phyloP scores from a whole-genome alignment of 2,797 vertebrate species.

The Danio albolineatus region DNA sequence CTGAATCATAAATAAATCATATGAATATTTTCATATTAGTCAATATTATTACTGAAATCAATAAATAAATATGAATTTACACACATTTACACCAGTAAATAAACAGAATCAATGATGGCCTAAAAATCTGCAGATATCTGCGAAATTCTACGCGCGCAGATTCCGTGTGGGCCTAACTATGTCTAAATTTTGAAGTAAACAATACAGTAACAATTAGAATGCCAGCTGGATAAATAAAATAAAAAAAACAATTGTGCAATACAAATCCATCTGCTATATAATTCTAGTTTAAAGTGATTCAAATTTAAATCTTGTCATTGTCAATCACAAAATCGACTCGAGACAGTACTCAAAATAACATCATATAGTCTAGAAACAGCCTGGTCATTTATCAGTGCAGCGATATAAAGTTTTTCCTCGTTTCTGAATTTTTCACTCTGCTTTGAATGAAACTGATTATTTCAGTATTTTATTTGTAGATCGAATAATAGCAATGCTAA shows the following conservation, averaged over 20 bases:
- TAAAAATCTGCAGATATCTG: too few relatives aligned
- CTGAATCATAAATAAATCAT: too few relatives aligned
- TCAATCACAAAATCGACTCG: neutral
- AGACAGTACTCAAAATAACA: too few relatives aligned
- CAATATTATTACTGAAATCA: too few relatives aligned
- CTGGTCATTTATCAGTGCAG: neutral
- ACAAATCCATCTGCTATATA: neutral
- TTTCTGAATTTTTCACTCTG: neutral
- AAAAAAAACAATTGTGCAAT: neutral
- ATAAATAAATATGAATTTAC: too few relatives aligned
- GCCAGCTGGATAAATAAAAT: neutral
- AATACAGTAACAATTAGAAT: neutral
- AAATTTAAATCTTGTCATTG: neutral
- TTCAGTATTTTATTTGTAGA: neutral
- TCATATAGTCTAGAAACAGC: too few relatives aligned
- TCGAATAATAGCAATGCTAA: neutral
- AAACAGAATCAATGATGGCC: too few relatives aligned
- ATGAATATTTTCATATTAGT: too few relatives aligned
- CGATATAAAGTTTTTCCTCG: neutral
- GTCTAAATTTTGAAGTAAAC: neutral
- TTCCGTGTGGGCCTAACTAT: too few relatives aligned
- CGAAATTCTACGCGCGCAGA: too few relatives aligned
- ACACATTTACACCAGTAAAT: too few relatives aligned
- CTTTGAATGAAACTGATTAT: neutral
- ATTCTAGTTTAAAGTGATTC: neutral